These are phyloP conservation scores for Anorthoa munda DNA, from an alignment of 2,888 invertebrate genomes.

Conservation along the genomic window DNA sequence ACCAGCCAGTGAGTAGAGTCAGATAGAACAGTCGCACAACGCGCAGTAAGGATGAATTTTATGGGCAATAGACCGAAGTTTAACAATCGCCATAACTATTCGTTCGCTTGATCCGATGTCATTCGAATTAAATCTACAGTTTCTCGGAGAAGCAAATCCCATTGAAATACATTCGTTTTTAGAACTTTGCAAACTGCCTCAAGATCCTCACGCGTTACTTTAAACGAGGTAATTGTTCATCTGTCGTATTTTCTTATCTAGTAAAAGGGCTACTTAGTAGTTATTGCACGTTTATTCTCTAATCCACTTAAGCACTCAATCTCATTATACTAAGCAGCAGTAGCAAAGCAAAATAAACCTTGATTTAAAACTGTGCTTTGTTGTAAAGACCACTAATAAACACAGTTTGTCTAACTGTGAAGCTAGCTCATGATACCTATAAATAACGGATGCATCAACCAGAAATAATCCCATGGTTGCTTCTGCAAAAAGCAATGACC, in stretches of 20 bases:
- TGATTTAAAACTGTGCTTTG: conserved; percentile 38
- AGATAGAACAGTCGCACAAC: conserved; percentile 65
- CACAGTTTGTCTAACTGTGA: conserved; percentile 37
- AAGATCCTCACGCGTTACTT: conserved; percentile 12
- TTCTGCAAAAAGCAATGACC: conserved; percentile 75
- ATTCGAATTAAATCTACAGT: conserved; percentile 52
- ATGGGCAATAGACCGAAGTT: conserved; percentile 71
- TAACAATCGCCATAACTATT: conserved; percentile 70
- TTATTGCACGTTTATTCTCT: conserved; percentile 39
- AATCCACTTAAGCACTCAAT: conserved; percentile 54
- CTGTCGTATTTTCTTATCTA: conserved; percentile 42
- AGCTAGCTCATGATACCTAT: conserved; percentile 29
- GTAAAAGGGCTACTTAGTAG: conserved; percentile 31
- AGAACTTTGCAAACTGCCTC: conserved; percentile 20
- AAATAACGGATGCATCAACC: conserved; percentile 69
- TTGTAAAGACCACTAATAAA: conserved; percentile 48
- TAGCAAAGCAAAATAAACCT: conserved; percentile 40
- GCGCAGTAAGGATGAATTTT: conserved; percentile 68
- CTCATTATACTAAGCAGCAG: conserved; percentile 31
- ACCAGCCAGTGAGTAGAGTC: conserved; percentile 47
- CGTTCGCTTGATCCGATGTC: conserved; percentile 54
- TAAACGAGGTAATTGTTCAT: conserved; percentile 33
- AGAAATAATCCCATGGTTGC: conserved; percentile 75
- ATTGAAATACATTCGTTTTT: conserved; percentile 32
- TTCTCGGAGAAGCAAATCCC: conserved; percentile 25